These are phyloP conservation scores for Chrysogorgia sp. DNA, from an alignment of 92 coral and sea anemone genomes.

Conservation along the genomic window DNA sequence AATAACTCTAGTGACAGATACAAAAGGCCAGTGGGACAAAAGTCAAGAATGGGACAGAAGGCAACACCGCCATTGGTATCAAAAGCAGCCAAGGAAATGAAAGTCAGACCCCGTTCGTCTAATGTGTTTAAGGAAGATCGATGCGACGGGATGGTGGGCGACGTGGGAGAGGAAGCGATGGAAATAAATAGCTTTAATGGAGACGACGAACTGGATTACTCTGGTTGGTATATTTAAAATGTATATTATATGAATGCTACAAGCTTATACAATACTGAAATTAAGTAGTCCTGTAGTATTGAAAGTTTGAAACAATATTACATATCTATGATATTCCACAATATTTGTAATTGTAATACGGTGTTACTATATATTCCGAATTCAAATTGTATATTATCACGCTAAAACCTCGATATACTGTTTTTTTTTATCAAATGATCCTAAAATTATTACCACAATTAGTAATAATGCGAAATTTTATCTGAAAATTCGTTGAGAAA, in stretches of 20 bases:
- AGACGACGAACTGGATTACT: slow-evolving; percentile 10
- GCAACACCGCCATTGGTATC: slow-evolving; percentile 14
- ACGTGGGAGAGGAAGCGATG: slow-evolving; percentile 32
- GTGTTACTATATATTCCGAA: no score
- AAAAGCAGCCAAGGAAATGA: slow-evolving; percentile 6
- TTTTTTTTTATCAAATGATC: no score
- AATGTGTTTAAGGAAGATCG: slow-evolving; percentile 41
- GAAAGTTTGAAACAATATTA: no score
- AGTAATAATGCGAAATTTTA: no score
- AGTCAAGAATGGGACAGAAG: slow-evolving; percentile 8
- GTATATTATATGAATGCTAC: not conserved
- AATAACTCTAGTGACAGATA: slow-evolving; percentile 12
- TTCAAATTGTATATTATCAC: no score
- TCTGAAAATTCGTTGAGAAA: no score
- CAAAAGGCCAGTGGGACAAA: not conserved
- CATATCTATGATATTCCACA: no score
- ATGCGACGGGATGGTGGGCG: slow-evolving; percentile 17
- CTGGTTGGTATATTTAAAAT: not conserved
- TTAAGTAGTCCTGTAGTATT: no score
- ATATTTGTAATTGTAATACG: no score
- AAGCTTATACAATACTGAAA: no score
- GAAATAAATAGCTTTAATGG: slow-evolving; percentile 29
- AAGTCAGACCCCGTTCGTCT: slow-evolving; percentile 13
- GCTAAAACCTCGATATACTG: no score
- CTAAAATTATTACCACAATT: no score